A percentile compares a stretch with the other conserved stretches of the same genome.
Evolutionary conservation across 1,140 invertebrate genomes (phyloP).

Genomic region (Amyelois transitella): DNA sequence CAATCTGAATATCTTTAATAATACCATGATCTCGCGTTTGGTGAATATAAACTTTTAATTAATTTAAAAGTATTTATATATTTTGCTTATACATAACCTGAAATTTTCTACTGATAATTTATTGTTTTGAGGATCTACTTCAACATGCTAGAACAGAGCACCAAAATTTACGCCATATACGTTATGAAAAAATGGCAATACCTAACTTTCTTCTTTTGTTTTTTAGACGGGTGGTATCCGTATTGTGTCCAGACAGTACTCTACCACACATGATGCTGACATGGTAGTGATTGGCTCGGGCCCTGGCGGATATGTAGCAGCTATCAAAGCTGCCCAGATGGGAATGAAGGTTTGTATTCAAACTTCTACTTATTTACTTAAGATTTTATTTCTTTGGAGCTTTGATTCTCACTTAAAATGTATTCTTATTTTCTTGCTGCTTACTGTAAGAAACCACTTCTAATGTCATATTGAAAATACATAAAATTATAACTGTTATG

Average conservation of each 20-base stretch:
- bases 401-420: neutral
- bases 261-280: slow-evolving; percentile 88
- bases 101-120: no score
- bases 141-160: no score
- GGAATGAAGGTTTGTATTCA: slow-evolving; percentile 88
- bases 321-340: slow-evolving; percentile 98
- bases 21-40: neutral
- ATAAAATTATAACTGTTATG: no score
- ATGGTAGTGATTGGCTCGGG: slow-evolving; percentile 98
- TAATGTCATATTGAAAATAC: no score
- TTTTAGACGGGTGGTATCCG: slow-evolving; percentile 59
- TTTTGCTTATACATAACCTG: neutral
- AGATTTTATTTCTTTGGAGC: no score
- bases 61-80: no score
- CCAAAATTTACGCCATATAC: no score
- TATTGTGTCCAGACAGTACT: slow-evolving; percentile 76
- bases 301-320: slow-evolving; percentile 99
- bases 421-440: no score
- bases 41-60: neutral
- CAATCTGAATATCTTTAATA: neutral
- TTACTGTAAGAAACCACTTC: no score
- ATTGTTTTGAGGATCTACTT: no score
- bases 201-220: slow-evolving; percentile 11
- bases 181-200: no score
- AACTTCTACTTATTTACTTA: no score